These are phyloP conservation scores for Zelostemma sp. DNA, from an alignment of 1,140 invertebrate genomes.

Conservation along the genomic window DNA sequence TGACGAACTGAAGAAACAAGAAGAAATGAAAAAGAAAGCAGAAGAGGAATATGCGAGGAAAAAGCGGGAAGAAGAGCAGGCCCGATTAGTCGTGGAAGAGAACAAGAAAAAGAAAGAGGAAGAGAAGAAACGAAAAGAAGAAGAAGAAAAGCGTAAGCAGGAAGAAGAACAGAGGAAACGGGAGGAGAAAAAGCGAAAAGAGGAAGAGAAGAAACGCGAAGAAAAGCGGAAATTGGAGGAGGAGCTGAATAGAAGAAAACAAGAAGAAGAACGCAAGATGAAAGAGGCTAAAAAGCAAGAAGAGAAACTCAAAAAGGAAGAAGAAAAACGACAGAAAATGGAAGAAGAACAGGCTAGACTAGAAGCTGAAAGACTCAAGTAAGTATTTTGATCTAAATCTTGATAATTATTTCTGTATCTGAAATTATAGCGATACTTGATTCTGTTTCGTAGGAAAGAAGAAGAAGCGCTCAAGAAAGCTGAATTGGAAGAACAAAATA, in stretches of 20 bases:
- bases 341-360: conserved; percentile 70
- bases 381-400: neutral
- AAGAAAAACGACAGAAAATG: conserved; percentile 66
- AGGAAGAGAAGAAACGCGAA: conserved; percentile 64
- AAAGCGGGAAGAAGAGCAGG: conserved; percentile 68
- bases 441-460: conserved; percentile 57
- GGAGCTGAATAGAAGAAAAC: conserved; percentile 63
- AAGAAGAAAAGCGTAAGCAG: conserved; percentile 62
- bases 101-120: conserved; percentile 60
- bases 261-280: conserved; percentile 70
- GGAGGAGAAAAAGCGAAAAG: conserved; percentile 60
- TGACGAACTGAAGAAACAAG: conserved; percentile 62
- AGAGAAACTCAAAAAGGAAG: conserved; percentile 66
- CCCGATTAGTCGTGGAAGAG: conserved; percentile 55
- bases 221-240: conserved; percentile 66
- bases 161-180: conserved; percentile 52
- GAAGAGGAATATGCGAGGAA: conserved; percentile 59
- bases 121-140: conserved; percentile 61
- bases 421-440: too few relatives aligned
- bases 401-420: too few relatives aligned
- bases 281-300: conserved; percentile 68
- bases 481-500: conserved; percentile 68
- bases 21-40: conserved; percentile 52
- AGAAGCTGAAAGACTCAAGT: conserved; percentile 68
- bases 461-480: conserved; percentile 65